Conservation (phyloP, 2,113 vertebrate genomes). For the Cephalopholis sonnerati region DNA sequence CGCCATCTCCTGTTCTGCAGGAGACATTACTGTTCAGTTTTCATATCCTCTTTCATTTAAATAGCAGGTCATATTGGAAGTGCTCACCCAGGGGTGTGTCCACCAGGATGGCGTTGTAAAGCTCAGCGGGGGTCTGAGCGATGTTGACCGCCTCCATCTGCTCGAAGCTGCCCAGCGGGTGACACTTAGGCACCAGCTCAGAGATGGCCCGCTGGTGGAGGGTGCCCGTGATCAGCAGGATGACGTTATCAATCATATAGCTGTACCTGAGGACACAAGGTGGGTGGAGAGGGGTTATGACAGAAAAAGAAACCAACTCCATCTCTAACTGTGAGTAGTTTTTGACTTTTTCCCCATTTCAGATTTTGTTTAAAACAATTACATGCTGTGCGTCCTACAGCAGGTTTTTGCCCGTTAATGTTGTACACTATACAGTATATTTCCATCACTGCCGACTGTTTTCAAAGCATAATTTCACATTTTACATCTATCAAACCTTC, state of each 20-base stretch:
- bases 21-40: background rate
- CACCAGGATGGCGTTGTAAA: slow-evolving; percentile 98
- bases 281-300: background rate
- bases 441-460: no score
- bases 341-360: no score
- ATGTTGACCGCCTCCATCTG: slow-evolving; percentile 99
- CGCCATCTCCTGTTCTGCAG: slow-evolving; percentile 12
- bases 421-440: no score
- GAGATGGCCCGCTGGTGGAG: slow-evolving; percentile 97
- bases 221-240: slow-evolving; percentile 97
- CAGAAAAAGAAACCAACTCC: background rate
- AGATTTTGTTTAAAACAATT: no score
- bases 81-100: slow-evolving; percentile 95
- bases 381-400: no score
- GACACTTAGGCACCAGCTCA: slow-evolving; percentile 97
- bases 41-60: background rate
- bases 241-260: slow-evolving; percentile 99
- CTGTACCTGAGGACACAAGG: slow-evolving; percentile 88
- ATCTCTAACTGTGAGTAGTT: no score
- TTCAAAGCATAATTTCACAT: no score
- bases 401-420: no score
- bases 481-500: no score
- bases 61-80: no score
- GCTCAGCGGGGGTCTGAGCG: slow-evolving; percentile 97
- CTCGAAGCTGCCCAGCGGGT: slow-evolving; percentile 97